Conservation (phyloP, 2,888 invertebrate genomes). For the Drosophila ochracea region DNA sequence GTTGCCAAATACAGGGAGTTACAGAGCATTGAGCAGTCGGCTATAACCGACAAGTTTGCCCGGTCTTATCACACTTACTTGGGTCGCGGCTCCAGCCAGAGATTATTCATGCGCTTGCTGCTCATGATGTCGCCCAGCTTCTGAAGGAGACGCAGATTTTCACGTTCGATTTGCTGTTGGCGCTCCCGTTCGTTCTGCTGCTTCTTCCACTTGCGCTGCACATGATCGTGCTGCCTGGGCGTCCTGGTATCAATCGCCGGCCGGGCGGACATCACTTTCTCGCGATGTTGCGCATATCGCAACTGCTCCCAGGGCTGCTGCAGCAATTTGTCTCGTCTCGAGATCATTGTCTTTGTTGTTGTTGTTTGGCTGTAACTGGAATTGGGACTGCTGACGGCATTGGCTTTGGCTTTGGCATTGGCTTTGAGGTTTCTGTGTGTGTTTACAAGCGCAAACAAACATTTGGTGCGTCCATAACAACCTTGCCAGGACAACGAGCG, state of each 20-base stretch:
- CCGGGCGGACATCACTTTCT: conserved; percentile 89
- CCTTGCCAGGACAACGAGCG: conserved; percentile 75
- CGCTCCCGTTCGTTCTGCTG: conserved; percentile 90
- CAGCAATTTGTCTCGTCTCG: conserved; percentile 89
- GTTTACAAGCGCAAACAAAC: conserved; percentile 71
- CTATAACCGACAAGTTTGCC: not conserved
- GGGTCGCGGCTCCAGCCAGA: conserved; percentile 88
- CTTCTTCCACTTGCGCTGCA: conserved; percentile 89
- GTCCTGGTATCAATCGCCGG: conserved; percentile 89
- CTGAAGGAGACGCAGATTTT: conserved; percentile 90
- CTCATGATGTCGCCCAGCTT: conserved; percentile 89
- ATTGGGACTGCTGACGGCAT: conserved; percentile 16
- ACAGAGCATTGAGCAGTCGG: not conserved
- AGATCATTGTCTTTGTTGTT: conserved; percentile 86
- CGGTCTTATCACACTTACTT: conserved; percentile 77
- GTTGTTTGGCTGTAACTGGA: conserved; percentile 14
- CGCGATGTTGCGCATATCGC: conserved; percentile 89
- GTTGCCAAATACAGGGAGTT: not conserved
- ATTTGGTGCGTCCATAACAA: conserved; percentile 69
- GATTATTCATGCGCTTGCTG: conserved; percentile 89
- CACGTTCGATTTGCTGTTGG: conserved; percentile 87
- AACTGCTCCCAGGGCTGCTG: conserved; percentile 90
- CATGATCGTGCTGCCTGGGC: conserved; percentile 89
- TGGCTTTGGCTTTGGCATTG: conserved; percentile 1
- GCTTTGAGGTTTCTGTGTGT: conserved; percentile 26